phyloP scores from a whole-genome alignment of 2,797 vertebrate species.

The Capromys pilorides region DNA sequence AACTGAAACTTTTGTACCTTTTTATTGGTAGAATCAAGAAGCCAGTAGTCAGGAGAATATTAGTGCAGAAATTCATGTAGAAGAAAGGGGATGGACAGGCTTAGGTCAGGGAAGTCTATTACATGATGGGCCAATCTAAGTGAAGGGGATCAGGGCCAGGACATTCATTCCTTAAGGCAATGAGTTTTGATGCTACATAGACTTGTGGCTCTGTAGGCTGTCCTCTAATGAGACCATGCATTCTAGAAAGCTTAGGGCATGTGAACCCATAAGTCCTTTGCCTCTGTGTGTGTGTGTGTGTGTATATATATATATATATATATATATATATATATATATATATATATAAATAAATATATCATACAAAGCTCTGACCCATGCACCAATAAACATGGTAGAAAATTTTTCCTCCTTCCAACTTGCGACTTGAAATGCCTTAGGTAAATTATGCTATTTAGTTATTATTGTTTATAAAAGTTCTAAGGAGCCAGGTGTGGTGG shows the following conservation, averaged over 20 bases:
- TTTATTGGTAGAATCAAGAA: neutral
- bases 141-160: neutral
- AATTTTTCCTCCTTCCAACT: neutral
- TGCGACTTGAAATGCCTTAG: slow-evolving; percentile 33
- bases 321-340: no score
- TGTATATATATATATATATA: no score
- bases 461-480: slow-evolving; percentile 33
- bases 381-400: neutral
- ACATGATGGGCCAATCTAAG: neutral
- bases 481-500: neutral
- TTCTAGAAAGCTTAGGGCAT: neutral
- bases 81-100: neutral
- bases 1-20: neutral
- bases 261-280: neutral
- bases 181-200: neutral
- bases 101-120: neutral
- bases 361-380: neutral
- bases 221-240: neutral
- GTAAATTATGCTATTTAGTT: slow-evolving; percentile 31
- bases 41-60: neutral
- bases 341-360: no score
- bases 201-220: neutral
- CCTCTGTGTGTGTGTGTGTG: no score
- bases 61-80: neutral
- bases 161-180: neutral